phyloP scores from a whole-genome alignment of 2,113 vertebrate species.

The Henicopernis longicauda region DNA sequence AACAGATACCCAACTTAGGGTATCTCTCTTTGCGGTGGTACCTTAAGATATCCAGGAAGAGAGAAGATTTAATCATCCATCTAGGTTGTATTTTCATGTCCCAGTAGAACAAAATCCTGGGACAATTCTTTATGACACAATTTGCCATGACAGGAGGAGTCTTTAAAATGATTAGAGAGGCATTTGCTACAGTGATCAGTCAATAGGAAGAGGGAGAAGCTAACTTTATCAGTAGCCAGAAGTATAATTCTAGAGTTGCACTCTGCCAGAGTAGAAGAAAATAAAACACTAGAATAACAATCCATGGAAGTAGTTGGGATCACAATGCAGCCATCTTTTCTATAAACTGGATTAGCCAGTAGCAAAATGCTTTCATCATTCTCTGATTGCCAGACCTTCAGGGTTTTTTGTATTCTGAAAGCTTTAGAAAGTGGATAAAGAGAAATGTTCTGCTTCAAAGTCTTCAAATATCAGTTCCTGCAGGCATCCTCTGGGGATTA shows the following conservation, averaged over 20 bases:
- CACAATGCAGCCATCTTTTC: neutral
- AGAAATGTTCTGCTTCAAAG: neutral
- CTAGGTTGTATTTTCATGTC: neutral
- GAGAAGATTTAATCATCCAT: neutral
- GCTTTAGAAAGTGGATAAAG: neutral
- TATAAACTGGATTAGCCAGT: conserved; percentile 20
- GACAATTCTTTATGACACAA: neutral
- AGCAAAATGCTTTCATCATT: conserved; percentile 9
- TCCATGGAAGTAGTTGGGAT: neutral
- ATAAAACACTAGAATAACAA: neutral
- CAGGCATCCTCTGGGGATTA: neutral
- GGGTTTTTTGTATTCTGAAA: neutral
- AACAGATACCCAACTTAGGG: neutral
- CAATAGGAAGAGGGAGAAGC: neutral
- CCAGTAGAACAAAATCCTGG: neutral
- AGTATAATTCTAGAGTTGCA: neutral
- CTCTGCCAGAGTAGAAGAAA: neutral
- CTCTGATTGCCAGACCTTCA: neutral
- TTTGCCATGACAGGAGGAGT: neutral
- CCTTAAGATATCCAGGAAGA: neutral
- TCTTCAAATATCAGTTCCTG: neutral
- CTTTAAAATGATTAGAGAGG: neutral
- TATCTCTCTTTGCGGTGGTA: neutral
- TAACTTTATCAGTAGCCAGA: neutral
- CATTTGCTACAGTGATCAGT: neutral